Evolutionary conservation across 1,140 invertebrate species (phyloP).

Genomic region (Gonioctena quinquepunctata): DNA sequence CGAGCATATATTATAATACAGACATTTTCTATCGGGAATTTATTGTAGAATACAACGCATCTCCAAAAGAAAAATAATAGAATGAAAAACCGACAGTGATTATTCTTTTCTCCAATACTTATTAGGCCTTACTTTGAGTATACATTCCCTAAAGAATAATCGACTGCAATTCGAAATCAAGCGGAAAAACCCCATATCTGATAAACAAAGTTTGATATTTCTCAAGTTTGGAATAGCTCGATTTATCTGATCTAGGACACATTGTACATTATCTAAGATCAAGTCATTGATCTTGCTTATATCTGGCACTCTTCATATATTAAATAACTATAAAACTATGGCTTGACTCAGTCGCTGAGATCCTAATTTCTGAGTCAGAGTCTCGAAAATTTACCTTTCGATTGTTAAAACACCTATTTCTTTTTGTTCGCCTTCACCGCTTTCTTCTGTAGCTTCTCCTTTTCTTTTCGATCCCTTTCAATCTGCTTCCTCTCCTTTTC

Average conservation of each 20-base stretch:
- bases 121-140: too few species aligned
- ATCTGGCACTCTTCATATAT: not conserved
- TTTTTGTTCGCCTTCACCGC: constrained; percentile 76
- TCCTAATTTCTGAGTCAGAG: not conserved
- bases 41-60: not conserved
- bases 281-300: not conserved
- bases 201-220: too few species aligned
- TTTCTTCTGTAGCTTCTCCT: constrained; percentile 75
- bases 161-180: too few species aligned
- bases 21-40: not conserved
- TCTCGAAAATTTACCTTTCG: not conserved
- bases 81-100: too few species aligned
- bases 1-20: constrained; percentile 17
- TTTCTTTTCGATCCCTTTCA: constrained; percentile 77
- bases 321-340: not conserved
- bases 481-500: constrained; percentile 78
- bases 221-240: not conserved
- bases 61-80: not conserved
- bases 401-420: constrained; percentile 56
- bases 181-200: too few species aligned
- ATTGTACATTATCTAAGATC: not conserved
- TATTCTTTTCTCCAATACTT: too few species aligned
- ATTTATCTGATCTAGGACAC: not conserved
- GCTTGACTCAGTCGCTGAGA: not conserved
- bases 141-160: too few species aligned